Percentiles rank a stretch among this genome's conserved stretches.
These are phyloP conservation scores for Perizoma flavofasciatum DNA, from an alignment of 2,888 invertebrate species.

Conservation along the genomic window DNA sequence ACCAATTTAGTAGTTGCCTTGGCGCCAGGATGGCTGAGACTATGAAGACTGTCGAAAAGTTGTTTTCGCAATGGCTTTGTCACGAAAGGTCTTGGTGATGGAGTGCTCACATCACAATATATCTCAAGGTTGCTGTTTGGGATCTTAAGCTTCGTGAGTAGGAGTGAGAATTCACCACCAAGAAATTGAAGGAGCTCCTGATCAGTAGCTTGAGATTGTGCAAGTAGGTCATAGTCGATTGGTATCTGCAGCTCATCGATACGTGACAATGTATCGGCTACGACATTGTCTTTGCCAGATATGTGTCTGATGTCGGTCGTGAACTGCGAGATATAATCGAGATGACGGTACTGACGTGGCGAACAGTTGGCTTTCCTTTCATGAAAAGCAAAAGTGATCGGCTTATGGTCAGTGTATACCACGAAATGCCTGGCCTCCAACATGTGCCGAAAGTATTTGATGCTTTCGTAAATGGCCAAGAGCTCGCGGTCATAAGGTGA, in stretches of 20 bases:
- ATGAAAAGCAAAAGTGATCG: neutral
- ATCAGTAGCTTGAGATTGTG: no score
- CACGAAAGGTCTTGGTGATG: conserved; percentile 38
- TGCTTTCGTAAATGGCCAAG: conserved; percentile 16
- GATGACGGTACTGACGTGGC: neutral
- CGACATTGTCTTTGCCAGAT: no score
- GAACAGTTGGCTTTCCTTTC: neutral
- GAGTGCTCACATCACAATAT: conserved; percentile 40
- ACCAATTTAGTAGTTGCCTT: conserved; percentile 29
- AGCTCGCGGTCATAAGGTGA: conserved; percentile 12
- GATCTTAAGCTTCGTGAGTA: conserved; percentile 11
- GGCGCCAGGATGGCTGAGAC: conserved; percentile 38
- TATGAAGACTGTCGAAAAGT: conserved; percentile 41
- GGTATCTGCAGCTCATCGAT: no score
- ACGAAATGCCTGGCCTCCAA: neutral
- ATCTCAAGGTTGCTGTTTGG: conserved; percentile 20
- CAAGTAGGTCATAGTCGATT: no score
- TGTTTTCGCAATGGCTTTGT: conserved; percentile 30
- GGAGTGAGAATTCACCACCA: no score
- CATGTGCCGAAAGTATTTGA: conserved; percentile 22
- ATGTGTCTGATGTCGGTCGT: no score
- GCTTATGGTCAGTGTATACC: neutral
- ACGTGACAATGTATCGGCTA: no score
- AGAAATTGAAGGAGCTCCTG: no score
- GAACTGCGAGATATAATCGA: no score